A percentile compares a stretch with the other conserved stretches of the same genome.
These are phyloP conservation scores for Pseudococcus longispinus DNA, from an alignment of 2,888 invertebrate species.

Conservation along the genomic window DNA sequence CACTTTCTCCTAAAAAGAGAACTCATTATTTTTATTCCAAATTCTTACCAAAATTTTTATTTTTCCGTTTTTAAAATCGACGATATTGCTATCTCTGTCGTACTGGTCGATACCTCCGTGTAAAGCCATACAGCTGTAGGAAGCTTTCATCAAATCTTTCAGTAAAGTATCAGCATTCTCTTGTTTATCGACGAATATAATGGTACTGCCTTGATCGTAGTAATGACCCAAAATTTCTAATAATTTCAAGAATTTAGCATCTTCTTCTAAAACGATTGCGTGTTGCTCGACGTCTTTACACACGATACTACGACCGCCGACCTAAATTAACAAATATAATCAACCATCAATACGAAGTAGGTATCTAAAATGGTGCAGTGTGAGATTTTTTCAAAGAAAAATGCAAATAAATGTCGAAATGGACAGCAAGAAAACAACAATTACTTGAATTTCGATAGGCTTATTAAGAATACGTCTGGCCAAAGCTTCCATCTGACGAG, in stretches of 20 bases:
- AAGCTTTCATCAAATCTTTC: slow-evolving; percentile 94
- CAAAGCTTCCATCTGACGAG: slow-evolving; percentile 97
- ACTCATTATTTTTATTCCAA: neutral
- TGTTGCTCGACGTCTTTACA: slow-evolving; percentile 98
- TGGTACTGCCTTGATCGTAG: slow-evolving; percentile 89
- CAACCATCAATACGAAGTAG: neutral
- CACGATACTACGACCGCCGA: slow-evolving; percentile 94
- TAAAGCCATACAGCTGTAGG: slow-evolving; percentile 94
- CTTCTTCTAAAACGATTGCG: slow-evolving; percentile 91
- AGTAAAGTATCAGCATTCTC: slow-evolving; percentile 93
- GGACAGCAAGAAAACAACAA: neutral
- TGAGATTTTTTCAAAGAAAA: neutral
- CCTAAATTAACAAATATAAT: slow-evolving; percentile 64
- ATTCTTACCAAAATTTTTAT: slow-evolving; percentile 79
- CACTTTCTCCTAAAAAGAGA: neutral
- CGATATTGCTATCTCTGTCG: slow-evolving; percentile 96
- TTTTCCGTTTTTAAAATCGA: slow-evolving; percentile 95
- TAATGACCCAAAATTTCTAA: slow-evolving; percentile 95
- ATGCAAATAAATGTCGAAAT: neutral
- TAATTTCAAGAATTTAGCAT: slow-evolving; percentile 96
- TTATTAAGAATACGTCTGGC: slow-evolving; percentile 91
- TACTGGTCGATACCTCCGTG: slow-evolving; percentile 99
- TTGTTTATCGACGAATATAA: slow-evolving; percentile 98
- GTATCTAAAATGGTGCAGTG: neutral
- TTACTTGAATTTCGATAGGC: slow-evolving; percentile 90